These are phyloP conservation scores for Amazona guildingii DNA, from an alignment of 2,113 vertebrate genomes.

Conservation along the genomic window DNA sequence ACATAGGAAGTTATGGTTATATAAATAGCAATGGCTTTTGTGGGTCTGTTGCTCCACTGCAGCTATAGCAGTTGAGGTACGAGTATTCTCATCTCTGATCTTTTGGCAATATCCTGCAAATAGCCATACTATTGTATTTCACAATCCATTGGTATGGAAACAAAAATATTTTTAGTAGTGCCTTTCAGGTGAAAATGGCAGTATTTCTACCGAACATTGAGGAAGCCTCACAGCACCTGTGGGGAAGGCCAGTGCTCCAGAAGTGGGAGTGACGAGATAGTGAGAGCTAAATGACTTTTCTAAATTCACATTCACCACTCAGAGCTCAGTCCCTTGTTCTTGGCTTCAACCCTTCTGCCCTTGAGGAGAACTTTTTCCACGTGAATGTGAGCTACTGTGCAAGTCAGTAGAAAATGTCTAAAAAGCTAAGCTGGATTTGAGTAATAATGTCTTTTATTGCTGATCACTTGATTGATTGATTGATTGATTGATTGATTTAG, in stretches of 20 bases:
- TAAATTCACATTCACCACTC: neutral
- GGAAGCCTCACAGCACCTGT: neutral
- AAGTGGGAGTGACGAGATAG: neutral
- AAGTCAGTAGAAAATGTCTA: neutral
- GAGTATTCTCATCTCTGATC: neutral
- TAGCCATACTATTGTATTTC: conserved; percentile 17
- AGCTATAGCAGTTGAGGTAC: neutral
- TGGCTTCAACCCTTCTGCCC: neutral
- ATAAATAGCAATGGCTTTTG: neutral
- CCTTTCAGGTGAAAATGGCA: conserved; percentile 25
- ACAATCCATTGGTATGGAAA: conserved; percentile 30
- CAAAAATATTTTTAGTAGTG: conserved; percentile 52
- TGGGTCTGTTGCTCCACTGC: neutral
- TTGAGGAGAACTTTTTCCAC: neutral
- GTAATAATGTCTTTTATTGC: neutral
- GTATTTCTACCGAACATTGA: neutral
- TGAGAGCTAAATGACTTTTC: neutral
- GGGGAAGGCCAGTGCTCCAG: neutral
- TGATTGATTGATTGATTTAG: neutral
- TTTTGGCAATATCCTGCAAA: conserved; percentile 10
- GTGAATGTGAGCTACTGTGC: neutral
- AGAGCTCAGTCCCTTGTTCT: rapidly evolving
- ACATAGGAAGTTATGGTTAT: neutral
- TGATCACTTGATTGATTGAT: neutral
- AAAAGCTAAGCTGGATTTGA: neutral